Percentiles rank a stretch among this genome's conserved stretches.
phyloP scores from a whole-genome alignment of 1,140 invertebrate genomes.

The Achatina immaculata region DNA sequence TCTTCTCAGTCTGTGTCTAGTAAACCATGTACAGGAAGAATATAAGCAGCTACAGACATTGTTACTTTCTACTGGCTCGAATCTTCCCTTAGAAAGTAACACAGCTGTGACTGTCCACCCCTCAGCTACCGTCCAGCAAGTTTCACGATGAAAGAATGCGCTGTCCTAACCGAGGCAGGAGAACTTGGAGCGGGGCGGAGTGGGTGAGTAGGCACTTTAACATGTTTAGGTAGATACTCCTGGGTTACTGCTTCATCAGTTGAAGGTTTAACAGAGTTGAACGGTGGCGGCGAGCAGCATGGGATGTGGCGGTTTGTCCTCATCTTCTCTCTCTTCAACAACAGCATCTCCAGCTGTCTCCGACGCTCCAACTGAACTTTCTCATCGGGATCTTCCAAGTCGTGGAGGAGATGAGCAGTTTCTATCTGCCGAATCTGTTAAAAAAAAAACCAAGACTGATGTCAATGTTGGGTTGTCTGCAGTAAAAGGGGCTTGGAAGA shows the following conservation, averaged over 20 bases:
- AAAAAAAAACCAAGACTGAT: not conserved
- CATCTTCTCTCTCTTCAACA: conserved; percentile 52
- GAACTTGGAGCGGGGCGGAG: not conserved
- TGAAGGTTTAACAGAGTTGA: not conserved
- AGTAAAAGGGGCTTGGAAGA: not conserved
- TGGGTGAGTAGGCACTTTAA: not conserved
- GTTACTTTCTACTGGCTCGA: too few relatives aligned
- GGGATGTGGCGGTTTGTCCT: conserved; percentile 13
- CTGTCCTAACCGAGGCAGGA: not conserved
- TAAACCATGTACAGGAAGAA: too few relatives aligned
- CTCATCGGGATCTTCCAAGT: conserved; percentile 57
- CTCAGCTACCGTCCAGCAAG: not conserved
- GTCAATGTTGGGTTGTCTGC: not conserved
- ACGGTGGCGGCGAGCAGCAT: not conserved
- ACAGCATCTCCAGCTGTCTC: conserved; percentile 57
- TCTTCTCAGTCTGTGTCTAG: too few relatives aligned
- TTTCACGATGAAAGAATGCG: not conserved
- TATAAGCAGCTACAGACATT: too few relatives aligned
- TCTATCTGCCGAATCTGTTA: conserved; percentile 56
- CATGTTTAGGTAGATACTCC: not conserved
- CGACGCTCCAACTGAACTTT: conserved; percentile 54
- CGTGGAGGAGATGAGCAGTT: conserved; percentile 57
- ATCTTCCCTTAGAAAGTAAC: not conserved
- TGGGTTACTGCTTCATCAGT: not conserved
- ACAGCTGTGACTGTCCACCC: not conserved